Base-by-base conservation (phyloP, 2,113 vertebrate genomes). In the Brachyistius frenatus region DNA sequence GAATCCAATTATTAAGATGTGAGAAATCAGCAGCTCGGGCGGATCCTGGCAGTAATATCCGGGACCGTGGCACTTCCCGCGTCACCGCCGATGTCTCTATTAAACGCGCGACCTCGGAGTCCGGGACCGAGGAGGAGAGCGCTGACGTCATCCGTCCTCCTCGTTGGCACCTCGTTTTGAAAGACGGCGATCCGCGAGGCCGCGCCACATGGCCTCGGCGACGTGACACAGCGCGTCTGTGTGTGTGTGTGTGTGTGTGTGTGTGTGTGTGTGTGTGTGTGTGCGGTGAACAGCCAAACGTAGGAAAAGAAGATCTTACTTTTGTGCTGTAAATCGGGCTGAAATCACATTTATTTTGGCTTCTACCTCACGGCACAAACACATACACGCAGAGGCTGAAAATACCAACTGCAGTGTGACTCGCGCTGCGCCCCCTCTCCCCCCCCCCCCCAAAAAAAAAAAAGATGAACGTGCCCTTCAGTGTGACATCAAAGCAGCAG, bases 81-180 rank as follows among this genome's bases (percentile, higher is more conserved):
- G 63, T 79, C 81, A 86, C 62, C 47, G 69, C 55, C 47, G 57
- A 61, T 67, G 56, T 69, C 52, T 85, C 16, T 15, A 41, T 57
- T 54, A 65, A 46, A n/a, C 47, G 55, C 23, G 23, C 23, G 23
- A 60, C 70, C 37, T 80, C 4, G 15, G 72, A 80, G 54, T 49
- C 73, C 76, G 65, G 11, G 41, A 62, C 15, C 8, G 53, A 76
- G 76, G 55, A 76, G 49, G 67, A 64, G 73, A 75, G 67, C 14
- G 49, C 56, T 55, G 31, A 79, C 60, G 60, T 74, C 69, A 69
- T 78, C 75, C 39, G 52, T 85, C 57, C 72, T 74, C 55, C 73
- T 61, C 7, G 64, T 5, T 72, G 87, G 78, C 85, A 72, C 60
- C 53, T 83, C 57, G 66, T 88, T 76, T 81, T 55, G 65, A 65